Conservation (phyloP, 2,888 invertebrate species). For the Platycheirus rosarum region DNA sequence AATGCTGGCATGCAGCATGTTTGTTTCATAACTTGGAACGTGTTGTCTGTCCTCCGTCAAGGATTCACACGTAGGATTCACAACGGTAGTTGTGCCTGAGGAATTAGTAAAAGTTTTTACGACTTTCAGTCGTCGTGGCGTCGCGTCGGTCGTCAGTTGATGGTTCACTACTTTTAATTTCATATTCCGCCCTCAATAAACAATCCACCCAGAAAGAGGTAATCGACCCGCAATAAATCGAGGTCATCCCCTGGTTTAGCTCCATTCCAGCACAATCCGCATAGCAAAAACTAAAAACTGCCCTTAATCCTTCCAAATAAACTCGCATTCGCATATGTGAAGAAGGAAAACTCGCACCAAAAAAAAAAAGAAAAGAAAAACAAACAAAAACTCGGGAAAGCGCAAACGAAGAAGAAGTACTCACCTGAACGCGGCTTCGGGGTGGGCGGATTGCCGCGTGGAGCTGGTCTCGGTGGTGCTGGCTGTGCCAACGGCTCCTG, state of each 20-base stretch:
- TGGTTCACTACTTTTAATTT: conserved; percentile 53
- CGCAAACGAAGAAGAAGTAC: conserved; percentile 24
- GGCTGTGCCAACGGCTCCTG: conserved; percentile 76
- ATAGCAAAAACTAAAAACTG: conserved; percentile 32
- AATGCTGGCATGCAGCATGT: conserved; percentile 42
- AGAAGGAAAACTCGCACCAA: neutral
- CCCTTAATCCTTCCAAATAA: conserved; percentile 24
- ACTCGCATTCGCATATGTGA: neutral
- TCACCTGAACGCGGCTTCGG: conserved; percentile 82
- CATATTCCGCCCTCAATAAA: conserved; percentile 47
- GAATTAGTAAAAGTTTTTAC: conserved; percentile 27
- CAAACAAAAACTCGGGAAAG: too few species aligned
- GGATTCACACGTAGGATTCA: conserved; percentile 18
- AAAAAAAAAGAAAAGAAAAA: too few species aligned
- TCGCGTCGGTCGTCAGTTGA: neutral
- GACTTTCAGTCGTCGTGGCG: conserved; percentile 18
- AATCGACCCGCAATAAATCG: conserved; percentile 72
- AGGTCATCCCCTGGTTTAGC: conserved; percentile 70
- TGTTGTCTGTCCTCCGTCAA: conserved; percentile 40
- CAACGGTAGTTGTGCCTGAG: neutral
- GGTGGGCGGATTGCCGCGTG: conserved; percentile 80
- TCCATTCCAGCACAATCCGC: conserved; percentile 53
- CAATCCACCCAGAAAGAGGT: conserved; percentile 48
- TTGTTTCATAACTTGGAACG: conserved; percentile 39
- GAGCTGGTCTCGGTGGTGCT: conserved; percentile 81